Percentiles rank a stretch among this genome's conserved stretches.
Conservation (phyloP, 2,113 vertebrate genomes). For the Falco punctatus region DNA sequence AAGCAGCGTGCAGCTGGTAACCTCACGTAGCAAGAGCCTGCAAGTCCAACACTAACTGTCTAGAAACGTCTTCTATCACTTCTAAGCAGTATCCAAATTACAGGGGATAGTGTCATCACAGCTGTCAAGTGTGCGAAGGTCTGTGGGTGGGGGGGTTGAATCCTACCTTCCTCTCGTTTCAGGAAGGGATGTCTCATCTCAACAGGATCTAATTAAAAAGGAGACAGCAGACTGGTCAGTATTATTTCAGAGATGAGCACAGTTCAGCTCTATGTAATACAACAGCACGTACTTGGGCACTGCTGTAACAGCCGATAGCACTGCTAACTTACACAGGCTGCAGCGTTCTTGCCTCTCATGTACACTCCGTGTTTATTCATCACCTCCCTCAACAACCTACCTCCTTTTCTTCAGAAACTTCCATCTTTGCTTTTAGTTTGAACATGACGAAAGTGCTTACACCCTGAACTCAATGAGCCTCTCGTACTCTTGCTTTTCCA, state of each 20-base stretch:
- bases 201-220: conserved; percentile 23
- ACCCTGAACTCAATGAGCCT: background rate
- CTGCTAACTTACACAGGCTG: background rate
- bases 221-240: background rate
- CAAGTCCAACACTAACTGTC: background rate
- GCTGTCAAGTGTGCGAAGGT: background rate
- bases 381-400: background rate
- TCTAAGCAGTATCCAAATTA: background rate
- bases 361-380: background rate
- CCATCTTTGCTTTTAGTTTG: background rate
- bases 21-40: background rate
- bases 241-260: background rate
- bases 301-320: background rate
- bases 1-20: background rate
- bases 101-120: background rate
- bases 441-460: background rate
- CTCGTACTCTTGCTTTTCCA: background rate
- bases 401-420: background rate
- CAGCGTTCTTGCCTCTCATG: background rate
- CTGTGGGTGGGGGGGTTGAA: background rate
- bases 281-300: background rate
- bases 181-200: conserved; percentile 1
- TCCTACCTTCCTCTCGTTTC: background rate
- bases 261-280: background rate
- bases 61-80: background rate